These are phyloP conservation scores for Sapayoa aenigma DNA, from an alignment of 2,113 vertebrate species.

Conservation along the genomic window DNA sequence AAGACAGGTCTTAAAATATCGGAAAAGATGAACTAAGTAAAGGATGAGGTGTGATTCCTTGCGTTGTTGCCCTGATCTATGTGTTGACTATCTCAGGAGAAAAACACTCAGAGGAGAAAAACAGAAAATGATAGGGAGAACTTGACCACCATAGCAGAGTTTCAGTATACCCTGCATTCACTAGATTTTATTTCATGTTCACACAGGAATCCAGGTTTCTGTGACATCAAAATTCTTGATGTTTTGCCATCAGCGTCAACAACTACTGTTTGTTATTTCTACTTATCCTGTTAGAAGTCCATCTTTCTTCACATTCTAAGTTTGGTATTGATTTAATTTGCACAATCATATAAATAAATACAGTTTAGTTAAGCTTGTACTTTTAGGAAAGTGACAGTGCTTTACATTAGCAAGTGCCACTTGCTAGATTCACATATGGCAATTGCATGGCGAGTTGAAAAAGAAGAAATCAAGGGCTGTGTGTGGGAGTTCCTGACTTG, in stretches of 20 bases:
- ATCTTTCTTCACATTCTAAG: neutral
- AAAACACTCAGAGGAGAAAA: neutral
- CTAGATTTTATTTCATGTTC: neutral
- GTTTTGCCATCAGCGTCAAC: neutral
- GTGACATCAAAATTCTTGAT: neutral
- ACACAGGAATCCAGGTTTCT: neutral
- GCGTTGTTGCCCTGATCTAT: neutral
- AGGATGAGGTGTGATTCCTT: neutral
- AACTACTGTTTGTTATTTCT: neutral
- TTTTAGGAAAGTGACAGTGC: neutral
- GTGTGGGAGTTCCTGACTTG: constrained; percentile 21
- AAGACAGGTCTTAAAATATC: neutral
- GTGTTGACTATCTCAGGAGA: neutral
- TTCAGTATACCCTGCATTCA: neutral
- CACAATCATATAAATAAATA: neutral
- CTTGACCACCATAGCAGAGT: neutral
- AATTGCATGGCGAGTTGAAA: constrained; percentile 45
- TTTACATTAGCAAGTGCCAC: constrained; percentile 34
- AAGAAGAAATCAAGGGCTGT: constrained; percentile 25
- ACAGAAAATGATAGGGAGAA: neutral
- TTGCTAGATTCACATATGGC: constrained; percentile 51
- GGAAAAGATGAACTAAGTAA: neutral
- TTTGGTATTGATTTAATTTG: neutral
- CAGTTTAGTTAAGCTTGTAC: neutral
- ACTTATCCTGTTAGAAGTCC: neutral